Evolutionary conservation across 1,140 invertebrate genomes (phyloP).

Genomic region (Coelopa frigida): DNA sequence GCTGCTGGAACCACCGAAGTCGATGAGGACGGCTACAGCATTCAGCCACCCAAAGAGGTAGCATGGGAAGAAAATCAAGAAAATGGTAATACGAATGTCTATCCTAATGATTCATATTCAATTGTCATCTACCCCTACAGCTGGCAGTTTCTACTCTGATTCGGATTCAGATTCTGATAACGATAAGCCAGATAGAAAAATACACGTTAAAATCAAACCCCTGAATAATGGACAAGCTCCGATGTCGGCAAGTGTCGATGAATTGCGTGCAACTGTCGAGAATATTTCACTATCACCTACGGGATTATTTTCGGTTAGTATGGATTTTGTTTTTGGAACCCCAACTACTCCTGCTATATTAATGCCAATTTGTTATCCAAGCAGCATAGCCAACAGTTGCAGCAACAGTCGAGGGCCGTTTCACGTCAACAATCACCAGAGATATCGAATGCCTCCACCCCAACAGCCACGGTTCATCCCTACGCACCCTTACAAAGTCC

Average conservation of each 20-base stretch:
- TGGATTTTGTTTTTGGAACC: background rate
- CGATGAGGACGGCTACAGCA: conserved; percentile 90
- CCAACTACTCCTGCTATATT: background rate
- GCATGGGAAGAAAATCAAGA: conserved; percentile 47
- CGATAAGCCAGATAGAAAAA: conserved; percentile 78
- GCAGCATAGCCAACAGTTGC: conserved; percentile 42
- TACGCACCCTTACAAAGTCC: conserved; percentile 74
- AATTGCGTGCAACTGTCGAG: conserved; percentile 84
- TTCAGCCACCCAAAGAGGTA: conserved; percentile 66
- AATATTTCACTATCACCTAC: conserved; percentile 82
- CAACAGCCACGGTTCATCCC: conserved; percentile 68
- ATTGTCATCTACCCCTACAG: too few species aligned
- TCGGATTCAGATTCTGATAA: conserved; percentile 85
- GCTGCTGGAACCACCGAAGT: conserved; percentile 61
- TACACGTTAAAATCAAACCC: conserved; percentile 93
- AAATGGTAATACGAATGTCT: conserved; percentile 34
- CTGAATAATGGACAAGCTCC: conserved; percentile 78
- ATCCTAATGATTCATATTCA: too few species aligned
- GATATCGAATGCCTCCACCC: conserved; percentile 78
- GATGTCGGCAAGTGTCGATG: conserved; percentile 89
- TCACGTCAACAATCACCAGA: conserved; percentile 59
- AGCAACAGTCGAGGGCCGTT: conserved; percentile 22
- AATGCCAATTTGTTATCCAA: conserved; percentile 36
- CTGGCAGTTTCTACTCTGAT: conserved; percentile 81
- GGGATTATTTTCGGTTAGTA: conserved; percentile 47